A percentile compares a stretch with the other conserved stretches of the same genome.
These are phyloP conservation scores for Carlito syrichta DNA, from an alignment of 2,113 vertebrate species.

Conservation along the genomic window DNA sequence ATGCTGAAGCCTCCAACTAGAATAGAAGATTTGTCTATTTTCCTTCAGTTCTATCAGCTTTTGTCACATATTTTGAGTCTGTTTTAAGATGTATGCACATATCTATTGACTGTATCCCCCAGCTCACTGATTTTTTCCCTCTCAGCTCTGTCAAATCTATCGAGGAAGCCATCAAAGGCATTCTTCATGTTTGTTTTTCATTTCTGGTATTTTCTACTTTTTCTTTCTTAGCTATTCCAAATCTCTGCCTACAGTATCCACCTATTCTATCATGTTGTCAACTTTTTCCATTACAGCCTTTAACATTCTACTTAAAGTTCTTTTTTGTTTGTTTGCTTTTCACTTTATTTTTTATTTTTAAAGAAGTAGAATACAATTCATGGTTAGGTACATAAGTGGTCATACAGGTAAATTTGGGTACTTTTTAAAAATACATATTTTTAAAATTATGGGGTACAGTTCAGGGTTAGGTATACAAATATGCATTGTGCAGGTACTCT, in stretches of 20 bases:
- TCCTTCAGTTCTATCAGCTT: neutral
- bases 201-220: neutral
- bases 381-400: too few relatives aligned
- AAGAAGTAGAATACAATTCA: too few relatives aligned
- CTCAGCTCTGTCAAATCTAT: neutral
- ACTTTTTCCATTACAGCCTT: neutral
- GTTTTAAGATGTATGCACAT: neutral
- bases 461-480: too few relatives aligned
- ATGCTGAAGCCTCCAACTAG: neutral
- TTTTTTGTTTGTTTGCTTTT: too few relatives aligned
- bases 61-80: neutral
- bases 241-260: neutral
- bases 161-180: neutral
- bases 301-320: neutral
- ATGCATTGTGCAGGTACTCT: too few relatives aligned
- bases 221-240: neutral
- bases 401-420: too few relatives aligned
- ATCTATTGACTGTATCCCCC: neutral
- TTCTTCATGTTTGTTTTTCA: neutral
- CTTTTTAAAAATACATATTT: too few relatives aligned
- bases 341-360: too few relatives aligned
- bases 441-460: too few relatives aligned
- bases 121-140: neutral
- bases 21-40: neutral
- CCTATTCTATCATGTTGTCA: neutral